phyloP scores from a whole-genome alignment of 1,140 invertebrate species.

The Cepaea nemoralis region DNA sequence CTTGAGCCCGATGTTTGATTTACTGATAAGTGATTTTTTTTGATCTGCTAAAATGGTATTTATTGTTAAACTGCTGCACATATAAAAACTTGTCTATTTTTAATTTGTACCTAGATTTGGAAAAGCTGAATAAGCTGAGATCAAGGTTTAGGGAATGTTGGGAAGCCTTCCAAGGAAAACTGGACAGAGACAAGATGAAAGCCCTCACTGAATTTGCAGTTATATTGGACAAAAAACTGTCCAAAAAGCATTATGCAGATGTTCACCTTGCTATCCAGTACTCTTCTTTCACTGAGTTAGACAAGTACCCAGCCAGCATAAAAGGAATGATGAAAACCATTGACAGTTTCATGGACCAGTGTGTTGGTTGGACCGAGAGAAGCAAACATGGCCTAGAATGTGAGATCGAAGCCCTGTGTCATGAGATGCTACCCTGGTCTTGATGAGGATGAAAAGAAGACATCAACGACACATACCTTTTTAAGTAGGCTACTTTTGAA shows the following conservation, averaged over 20 bases:
- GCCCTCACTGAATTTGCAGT: neutral
- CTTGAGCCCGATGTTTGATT: too few relatives aligned
- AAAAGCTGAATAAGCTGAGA: conserved; percentile 10
- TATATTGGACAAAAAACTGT: conserved; percentile 5
- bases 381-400: neutral
- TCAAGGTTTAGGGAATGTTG: neutral
- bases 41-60: too few relatives aligned
- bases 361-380: conserved; percentile 5
- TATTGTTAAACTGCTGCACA: too few relatives aligned
- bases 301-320: conserved; percentile 9
- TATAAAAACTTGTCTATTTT: too few relatives aligned
- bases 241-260: conserved; percentile 13
- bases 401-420: neutral
- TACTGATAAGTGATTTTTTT: too few relatives aligned
- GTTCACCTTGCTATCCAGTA: conserved; percentile 16
- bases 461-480: neutral
- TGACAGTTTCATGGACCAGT: conserved; percentile 17
- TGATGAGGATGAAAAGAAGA: conserved; percentile 3
- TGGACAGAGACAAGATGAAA: neutral
- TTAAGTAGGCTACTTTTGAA: neutral
- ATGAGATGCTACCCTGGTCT: neutral
- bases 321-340: conserved; percentile 22
- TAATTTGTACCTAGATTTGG: neutral
- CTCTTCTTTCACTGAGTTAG: conserved; percentile 1
- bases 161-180: neutral